phyloP scores from a whole-genome alignment of 2,113 vertebrate species.

The Plotosus lineatus region DNA sequence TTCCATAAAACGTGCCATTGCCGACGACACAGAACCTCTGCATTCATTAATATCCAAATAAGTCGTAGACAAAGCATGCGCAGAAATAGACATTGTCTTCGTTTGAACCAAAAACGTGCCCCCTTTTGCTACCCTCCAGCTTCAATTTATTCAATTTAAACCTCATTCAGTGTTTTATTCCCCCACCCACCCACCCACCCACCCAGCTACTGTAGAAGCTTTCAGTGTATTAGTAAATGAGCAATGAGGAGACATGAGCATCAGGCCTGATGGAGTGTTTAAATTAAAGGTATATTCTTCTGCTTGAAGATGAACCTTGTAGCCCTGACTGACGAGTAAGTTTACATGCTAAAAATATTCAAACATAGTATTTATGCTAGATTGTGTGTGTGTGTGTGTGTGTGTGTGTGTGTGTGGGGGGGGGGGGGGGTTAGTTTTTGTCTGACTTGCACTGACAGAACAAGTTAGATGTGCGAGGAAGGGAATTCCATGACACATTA shows the following conservation, averaged over 20 bases:
- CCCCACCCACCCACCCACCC: slow-evolving; percentile 27
- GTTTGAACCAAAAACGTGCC: slow-evolving; percentile 53
- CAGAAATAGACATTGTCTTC: slow-evolving; percentile 51
- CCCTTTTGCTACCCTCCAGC: slow-evolving; percentile 32
- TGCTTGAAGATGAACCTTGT: slow-evolving; percentile 26
- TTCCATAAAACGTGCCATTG: slow-evolving; percentile 52
- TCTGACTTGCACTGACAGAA: neutral
- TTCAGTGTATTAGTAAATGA: slow-evolving; percentile 54
- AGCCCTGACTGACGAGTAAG: neutral
- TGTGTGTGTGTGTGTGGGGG: neutral
- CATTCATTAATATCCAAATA: slow-evolving; percentile 61
- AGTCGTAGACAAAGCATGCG: slow-evolving; percentile 41
- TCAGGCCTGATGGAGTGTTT: slow-evolving; percentile 39
- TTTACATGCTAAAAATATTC: slow-evolving; percentile 1
- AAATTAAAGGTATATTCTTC: slow-evolving; percentile 37
- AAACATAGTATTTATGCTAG: neutral
- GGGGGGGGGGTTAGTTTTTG: neutral
- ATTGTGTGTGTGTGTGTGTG: neutral
- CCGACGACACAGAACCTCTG: slow-evolving; percentile 48
- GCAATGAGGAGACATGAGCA: slow-evolving; percentile 54
- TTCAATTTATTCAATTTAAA: slow-evolving; percentile 53
- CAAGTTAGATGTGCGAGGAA: neutral
- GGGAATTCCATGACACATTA: slow-evolving; percentile 21
- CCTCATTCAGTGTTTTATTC: slow-evolving; percentile 41
- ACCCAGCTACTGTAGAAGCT: slow-evolving; percentile 42